Evolutionary conservation across 2,888 invertebrate genomes (phyloP), one percentile per base, ranked within the genome.

Genomic region (Lissonota sp.): DNA sequence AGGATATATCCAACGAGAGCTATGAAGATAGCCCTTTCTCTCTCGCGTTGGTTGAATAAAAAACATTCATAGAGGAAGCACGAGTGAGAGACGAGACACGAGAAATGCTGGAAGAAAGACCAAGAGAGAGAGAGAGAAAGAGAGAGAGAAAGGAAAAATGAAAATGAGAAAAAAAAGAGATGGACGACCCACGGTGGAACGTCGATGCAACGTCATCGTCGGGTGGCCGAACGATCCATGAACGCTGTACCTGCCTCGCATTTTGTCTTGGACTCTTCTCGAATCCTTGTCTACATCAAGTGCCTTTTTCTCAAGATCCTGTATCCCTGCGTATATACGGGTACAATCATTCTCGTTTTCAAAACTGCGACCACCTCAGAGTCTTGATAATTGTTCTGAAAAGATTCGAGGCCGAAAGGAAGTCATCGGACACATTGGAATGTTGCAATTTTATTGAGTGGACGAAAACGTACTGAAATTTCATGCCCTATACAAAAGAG

Each of bases 131-230:
- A n/a, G n/a, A n/a, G n/a, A n/a, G n/a, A n/a, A n/a, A n/a, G n/a
- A n/a, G n/a, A n/a, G 67, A 63, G 57, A 80, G 63, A 76, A 82
- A 69, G 72, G 78, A 84, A 76, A 83, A 85, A 84, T 82, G 74
- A 81, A 70, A 82, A 82, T 79, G 83, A 85, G 74, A 85, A 26
- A 26, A 26, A 26, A 84, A 86, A 85, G 85, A 86, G 83, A 87
- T 87, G 90, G 89, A 87, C 90, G 87, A 89, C 88, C 89, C 89
- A 90, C 90, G 89, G 90, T 89, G 67, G 91, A 90, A 89, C 88
- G 89, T 89, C 89, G 87, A 87, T 91, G 92, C 92, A 92, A 51
- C 87, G 92, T 92, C 92, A 92, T 92, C 87, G 87, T 90, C 88
- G 87, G 77, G 63, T 75, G 74, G 81, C 70, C 46, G 49, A 57